phyloP scores from a whole-genome alignment of 1,140 invertebrate genomes.

The Panagrolaimus sp. region DNA sequence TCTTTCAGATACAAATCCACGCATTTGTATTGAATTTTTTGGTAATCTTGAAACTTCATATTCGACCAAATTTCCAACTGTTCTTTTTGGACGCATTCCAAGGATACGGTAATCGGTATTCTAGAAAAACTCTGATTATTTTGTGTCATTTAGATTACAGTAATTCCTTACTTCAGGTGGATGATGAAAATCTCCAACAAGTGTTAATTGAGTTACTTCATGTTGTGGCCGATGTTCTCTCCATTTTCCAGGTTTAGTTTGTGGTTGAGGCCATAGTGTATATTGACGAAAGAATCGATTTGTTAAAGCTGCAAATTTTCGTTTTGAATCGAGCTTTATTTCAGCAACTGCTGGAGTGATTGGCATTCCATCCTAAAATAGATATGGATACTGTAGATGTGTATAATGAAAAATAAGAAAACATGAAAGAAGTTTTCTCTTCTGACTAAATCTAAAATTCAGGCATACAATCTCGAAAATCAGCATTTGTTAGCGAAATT shows the following conservation, averaged over 20 bases:
- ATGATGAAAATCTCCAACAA: conserved; percentile 16
- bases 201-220: conserved; percentile 2
- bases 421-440: too few species aligned
- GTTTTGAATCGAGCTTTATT: background rate
- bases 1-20: background rate
- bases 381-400: too few species aligned
- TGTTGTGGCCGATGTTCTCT: background rate
- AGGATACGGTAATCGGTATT: conserved; percentile 9
- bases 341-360: background rate
- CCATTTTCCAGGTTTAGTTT: too few species aligned
- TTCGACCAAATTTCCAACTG: conserved; percentile 6
- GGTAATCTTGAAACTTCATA: conserved; percentile 13
- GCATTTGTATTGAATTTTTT: conserved; percentile 8
- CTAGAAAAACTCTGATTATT: too few species aligned
- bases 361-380: background rate
- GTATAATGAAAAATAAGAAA: background rate
- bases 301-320: background rate
- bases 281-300: background rate
- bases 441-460: too few species aligned
- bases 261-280: conserved; percentile 2
- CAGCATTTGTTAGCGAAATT: too few species aligned
- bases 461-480: too few species aligned
- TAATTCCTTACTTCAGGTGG: too few species aligned
- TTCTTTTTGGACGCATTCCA: conserved; percentile 3
- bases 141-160: too few species aligned